phyloP scores from a whole-genome alignment of 2,113 vertebrate species.

The Notarius quadriscutis region DNA sequence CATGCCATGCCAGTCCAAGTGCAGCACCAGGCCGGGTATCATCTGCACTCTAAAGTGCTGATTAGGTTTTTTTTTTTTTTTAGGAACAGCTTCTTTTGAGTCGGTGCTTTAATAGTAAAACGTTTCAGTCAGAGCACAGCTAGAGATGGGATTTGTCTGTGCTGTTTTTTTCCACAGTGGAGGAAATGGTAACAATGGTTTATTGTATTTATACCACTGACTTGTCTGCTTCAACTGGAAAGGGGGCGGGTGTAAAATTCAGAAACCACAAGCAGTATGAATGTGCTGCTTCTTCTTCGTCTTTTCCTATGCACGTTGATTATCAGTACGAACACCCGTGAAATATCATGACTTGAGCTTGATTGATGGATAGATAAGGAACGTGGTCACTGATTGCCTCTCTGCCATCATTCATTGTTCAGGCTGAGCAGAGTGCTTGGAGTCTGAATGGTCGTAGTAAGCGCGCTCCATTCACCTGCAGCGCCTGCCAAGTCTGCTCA shows the following conservation, averaged over 20 bases:
- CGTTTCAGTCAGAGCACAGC: background rate
- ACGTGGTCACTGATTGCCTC: background rate
- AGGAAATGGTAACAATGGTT: background rate
- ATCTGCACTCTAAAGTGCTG: slow-evolving; percentile 62
- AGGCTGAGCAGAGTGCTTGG: background rate
- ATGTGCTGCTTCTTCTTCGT: background rate
- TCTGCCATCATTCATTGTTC: slow-evolving; percentile 12
- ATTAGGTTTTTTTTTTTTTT: slow-evolving; percentile 58
- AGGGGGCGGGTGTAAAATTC: slow-evolving; percentile 9
- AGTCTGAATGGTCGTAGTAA: slow-evolving; percentile 39
- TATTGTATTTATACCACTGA: slow-evolving; percentile 10
- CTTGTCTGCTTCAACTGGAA: slow-evolving; percentile 4
- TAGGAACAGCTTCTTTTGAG: slow-evolving; percentile 53
- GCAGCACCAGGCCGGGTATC: slow-evolving; percentile 56
- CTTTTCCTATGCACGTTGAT: background rate
- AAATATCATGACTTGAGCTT: background rate
- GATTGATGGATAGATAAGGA: background rate
- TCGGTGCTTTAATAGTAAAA: slow-evolving; percentile 22
- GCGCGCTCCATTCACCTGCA: slow-evolving; percentile 42
- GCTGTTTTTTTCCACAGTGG: background rate
- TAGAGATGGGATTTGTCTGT: background rate
- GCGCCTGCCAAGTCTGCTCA: slow-evolving; percentile 44
- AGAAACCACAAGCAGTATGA: slow-evolving; percentile 7
- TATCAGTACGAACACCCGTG: background rate
- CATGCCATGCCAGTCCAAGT: slow-evolving; percentile 39